These are phyloP conservation scores for Chymomyza caudatula DNA, from an alignment of 2,888 invertebrate species.

Conservation along the genomic window DNA sequence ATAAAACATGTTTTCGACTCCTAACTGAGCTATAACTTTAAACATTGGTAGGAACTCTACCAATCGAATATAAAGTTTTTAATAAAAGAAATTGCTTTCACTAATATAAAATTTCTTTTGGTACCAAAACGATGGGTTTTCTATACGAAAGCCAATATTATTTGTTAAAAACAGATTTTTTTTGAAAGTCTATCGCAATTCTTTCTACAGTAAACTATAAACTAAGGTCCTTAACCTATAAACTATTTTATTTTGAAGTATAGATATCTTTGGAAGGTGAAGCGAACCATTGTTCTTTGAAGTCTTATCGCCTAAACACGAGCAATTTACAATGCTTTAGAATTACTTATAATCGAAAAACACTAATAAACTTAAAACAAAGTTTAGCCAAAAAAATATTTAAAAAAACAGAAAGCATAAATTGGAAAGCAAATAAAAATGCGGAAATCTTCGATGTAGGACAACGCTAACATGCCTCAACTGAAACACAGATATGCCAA, in stretches of 20 bases:
- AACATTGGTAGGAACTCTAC: too few species aligned
- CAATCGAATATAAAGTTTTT: too few species aligned
- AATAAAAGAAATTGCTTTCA: too few species aligned
- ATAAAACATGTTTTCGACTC: too few species aligned
- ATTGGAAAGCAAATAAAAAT: neutral
- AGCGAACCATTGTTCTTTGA: neutral
- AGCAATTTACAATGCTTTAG: neutral
- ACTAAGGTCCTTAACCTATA: too few species aligned
- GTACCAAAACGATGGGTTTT: too few species aligned
- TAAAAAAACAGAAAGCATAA: slow-evolving; percentile 2
- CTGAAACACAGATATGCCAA: slow-evolving; percentile 48
- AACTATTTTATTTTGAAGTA: neutral
- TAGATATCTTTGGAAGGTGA: neutral
- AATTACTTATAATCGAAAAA: neutral
- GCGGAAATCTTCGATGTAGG: neutral
- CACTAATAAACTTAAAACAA: neutral
- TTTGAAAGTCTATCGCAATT: too few species aligned
- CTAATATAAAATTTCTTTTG: too few species aligned
- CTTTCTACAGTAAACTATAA: too few species aligned
- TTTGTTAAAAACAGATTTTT: too few species aligned
- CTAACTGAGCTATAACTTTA: too few species aligned
- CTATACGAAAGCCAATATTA: too few species aligned
- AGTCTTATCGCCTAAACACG: neutral
- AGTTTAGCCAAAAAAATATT: slow-evolving; percentile 6
- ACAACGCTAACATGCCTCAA: neutral